Conservation (phyloP, 2,113 vertebrate genomes). For the Lutjanus erythropterus region DNA sequence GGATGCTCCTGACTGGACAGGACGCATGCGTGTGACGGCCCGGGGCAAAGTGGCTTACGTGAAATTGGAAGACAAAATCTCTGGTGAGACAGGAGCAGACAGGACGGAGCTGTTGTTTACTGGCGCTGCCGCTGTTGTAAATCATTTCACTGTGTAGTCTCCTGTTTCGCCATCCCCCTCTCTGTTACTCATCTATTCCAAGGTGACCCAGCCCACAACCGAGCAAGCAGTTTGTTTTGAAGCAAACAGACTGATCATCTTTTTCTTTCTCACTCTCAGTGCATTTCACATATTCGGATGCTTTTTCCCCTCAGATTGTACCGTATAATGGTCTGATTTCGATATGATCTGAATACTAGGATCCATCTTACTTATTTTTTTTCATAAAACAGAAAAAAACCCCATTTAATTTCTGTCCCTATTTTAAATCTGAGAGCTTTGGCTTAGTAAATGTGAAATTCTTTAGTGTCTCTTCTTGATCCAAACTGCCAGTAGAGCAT, state of each 20-base stretch:
- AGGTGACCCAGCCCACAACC: conserved; percentile 59
- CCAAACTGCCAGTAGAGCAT: background rate
- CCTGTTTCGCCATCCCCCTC: conserved; percentile 32
- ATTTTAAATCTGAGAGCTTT: background rate
- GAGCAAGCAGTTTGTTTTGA: conserved; percentile 33
- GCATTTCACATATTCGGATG: background rate
- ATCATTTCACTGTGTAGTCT: conserved; percentile 68
- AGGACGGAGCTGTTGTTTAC: conserved; percentile 56
- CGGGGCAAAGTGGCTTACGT: conserved; percentile 94
- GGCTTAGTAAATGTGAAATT: background rate
- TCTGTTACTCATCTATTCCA: conserved; percentile 72
- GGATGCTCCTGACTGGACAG: conserved; percentile 96
- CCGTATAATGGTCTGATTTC: background rate
- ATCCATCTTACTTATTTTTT: background rate
- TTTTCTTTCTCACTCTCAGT: background rate
- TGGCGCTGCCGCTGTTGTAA: conserved; percentile 41
- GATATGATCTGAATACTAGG: background rate
- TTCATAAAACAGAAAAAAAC: background rate
- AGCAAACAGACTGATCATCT: conserved; percentile 22
- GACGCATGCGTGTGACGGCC: conserved; percentile 94
- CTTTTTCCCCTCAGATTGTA: background rate
- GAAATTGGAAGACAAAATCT: conserved; percentile 96
- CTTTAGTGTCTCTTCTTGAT: background rate
- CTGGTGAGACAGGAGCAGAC: conserved; percentile 84
- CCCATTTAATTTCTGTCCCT: background rate